Conservation (phyloP, 2,797 vertebrate species). For the Perodicticus potto region DNA sequence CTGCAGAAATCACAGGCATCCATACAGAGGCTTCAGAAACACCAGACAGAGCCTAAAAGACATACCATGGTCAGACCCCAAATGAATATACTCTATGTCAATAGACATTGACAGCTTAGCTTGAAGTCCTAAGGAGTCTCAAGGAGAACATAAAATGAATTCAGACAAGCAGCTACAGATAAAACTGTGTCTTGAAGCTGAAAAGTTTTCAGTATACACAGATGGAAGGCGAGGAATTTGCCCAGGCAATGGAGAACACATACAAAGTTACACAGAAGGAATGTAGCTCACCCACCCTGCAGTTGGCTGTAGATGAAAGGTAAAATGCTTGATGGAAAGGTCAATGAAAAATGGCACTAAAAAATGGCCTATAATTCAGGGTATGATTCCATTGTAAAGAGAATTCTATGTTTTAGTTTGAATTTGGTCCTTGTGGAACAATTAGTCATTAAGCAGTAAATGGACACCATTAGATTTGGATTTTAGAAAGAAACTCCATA, state of each 20-base stretch:
- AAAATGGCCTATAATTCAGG: background rate
- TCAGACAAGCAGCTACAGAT: background rate
- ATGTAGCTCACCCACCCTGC: too few relatives aligned
- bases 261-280: background rate
- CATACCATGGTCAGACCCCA: background rate
- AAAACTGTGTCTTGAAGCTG: background rate
- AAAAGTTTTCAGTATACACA: background rate
- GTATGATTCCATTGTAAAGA: background rate
- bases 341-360: background rate
- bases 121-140: background rate
- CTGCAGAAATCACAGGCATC: background rate
- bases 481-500: background rate
- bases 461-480: background rate
- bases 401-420: background rate
- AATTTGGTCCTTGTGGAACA: background rate
- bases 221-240: rapidly evolving
- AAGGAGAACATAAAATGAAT: background rate
- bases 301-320: background rate
- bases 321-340: background rate
- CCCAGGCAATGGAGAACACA: background rate
- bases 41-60: background rate
- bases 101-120: background rate
- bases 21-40: background rate
- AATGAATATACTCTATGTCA: background rate
- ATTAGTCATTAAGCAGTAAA: background rate